phyloP scores from a whole-genome alignment of 2,888 invertebrate species.

The Idaea straminata region DNA sequence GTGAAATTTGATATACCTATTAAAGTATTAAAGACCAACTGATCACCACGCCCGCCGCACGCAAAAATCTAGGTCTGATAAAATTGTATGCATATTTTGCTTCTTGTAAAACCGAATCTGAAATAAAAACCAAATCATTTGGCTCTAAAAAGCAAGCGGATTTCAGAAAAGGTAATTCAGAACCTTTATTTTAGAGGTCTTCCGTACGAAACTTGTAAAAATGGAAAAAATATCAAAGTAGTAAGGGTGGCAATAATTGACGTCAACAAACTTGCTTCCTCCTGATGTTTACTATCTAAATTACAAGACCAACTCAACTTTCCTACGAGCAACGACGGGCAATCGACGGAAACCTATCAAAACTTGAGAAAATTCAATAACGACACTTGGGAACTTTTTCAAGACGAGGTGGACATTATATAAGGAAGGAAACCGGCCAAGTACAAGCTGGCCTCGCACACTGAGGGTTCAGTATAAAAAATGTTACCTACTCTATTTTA shows the following conservation, averaged over 20 bases:
- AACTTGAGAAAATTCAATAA: slow-evolving; percentile 80
- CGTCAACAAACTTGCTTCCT: slow-evolving; percentile 19
- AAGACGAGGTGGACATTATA: slow-evolving; percentile 72
- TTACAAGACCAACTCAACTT: slow-evolving; percentile 63
- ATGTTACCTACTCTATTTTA: background rate
- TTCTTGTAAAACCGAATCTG: too few relatives aligned
- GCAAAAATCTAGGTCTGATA: too few relatives aligned
- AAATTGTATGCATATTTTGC: too few relatives aligned
- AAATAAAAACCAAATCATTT: too few relatives aligned
- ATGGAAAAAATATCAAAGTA: background rate
- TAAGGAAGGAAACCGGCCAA: slow-evolving; percentile 44
- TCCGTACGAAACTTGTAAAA: too few relatives aligned
- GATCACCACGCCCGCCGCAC: too few relatives aligned
- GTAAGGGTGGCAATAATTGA: slow-evolving; percentile 11
- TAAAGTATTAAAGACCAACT: too few relatives aligned
- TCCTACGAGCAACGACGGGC: slow-evolving; percentile 55
- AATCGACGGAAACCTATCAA: slow-evolving; percentile 78
- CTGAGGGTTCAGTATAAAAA: background rate
- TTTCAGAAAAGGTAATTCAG: too few relatives aligned
- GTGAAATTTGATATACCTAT: too few relatives aligned
- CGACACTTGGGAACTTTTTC: slow-evolving; percentile 76
- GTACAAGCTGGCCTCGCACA: background rate
- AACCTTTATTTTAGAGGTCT: too few relatives aligned
- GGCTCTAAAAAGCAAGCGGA: too few relatives aligned
- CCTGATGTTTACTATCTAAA: slow-evolving; percentile 56